Base-by-base conservation (phyloP, 2,113 vertebrate genomes). In the Seriola rivoliana region DNA sequence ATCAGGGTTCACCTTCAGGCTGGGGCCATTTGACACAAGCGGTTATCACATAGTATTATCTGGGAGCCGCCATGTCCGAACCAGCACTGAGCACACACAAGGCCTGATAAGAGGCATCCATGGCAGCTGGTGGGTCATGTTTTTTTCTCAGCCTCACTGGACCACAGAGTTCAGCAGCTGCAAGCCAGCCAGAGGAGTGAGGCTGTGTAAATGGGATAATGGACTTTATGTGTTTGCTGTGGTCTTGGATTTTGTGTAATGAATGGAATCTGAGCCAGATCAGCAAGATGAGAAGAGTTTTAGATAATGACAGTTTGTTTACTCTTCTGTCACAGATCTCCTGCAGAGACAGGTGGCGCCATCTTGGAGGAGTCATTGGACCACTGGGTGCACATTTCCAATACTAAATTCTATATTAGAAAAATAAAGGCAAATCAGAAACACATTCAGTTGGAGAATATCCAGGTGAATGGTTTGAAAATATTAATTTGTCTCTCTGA, bases 1-100 rank as follows among this genome's bases (percentile, higher is more conserved):
- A 59, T 78, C 52, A 52, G 76, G 74, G 55, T 79, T 87, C 67
- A 88, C 85, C 84, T 86, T 73, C 63, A 81, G 76, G 84, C 84
- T 76, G n/a, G 29, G 68, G 67, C 81, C 60, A 59, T 74, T 81
- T 85, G 72, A 88, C 78, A 87, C 75, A 60, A 48, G 77, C 54
- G 2, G 75, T 84, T 89, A 85, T 92, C 90, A 89, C 80, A 79
- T 69, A 62, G 82, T 85, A 73, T 88, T 79, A 91, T 91, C 88
- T 72, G 71, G 70, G 34, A 69, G 81, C 80, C 71, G 69, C 81
- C 84, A 70, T 91, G 91, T 91, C 84, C 40, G n/a, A 29, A 85
- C 63, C 19, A 78, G 76, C 60, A 19, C 77, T 91, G 85, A 67
- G 78, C 71, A 86, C 77, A 83, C 88, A 78, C 71, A 21, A 65